Percentiles rank a stretch among this genome's conserved stretches.
Conservation (phyloP, 2,888 invertebrate species). For the Cylloceria caligata region DNA sequence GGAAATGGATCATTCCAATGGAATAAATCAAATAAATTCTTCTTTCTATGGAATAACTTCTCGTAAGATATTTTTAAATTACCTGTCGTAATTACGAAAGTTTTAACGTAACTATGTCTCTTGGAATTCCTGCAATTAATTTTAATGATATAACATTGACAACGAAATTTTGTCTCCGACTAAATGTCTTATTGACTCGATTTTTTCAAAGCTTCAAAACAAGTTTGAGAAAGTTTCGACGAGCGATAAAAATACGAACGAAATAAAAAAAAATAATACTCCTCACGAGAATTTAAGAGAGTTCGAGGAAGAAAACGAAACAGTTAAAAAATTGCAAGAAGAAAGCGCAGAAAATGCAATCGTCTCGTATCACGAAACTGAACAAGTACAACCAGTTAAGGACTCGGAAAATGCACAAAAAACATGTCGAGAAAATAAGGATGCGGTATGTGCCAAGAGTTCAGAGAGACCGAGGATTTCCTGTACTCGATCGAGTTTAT, state of each 20-base stretch:
- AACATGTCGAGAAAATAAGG: background rate
- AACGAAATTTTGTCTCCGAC: background rate
- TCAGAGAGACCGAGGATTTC: conserved; percentile 30
- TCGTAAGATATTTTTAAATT: background rate
- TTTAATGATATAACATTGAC: conserved; percentile 21
- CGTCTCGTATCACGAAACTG: background rate
- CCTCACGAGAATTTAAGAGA: conserved; percentile 7
- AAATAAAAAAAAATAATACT: conserved; percentile 6
- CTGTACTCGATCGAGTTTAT: background rate
- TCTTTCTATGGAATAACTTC: background rate
- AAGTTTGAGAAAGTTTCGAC: conserved; percentile 11
- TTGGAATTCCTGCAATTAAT: conserved; percentile 28
- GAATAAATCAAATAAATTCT: background rate
- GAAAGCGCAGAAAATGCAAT: background rate
- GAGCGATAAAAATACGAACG: conserved; percentile 15
- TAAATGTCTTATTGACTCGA: background rate
- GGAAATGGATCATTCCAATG: background rate
- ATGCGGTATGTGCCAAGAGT: background rate
- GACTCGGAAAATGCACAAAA: conserved; percentile 25
- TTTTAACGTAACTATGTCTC: conserved; percentile 15
- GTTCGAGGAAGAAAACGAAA: background rate
- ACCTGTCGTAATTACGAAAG: conserved; percentile 37
- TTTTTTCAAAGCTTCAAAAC: conserved; percentile 44
- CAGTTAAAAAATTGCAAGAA: background rate
- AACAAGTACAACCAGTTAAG: background rate